Evolutionary conservation across 2,113 vertebrate species (phyloP), one percentile per base, ranked within the genome.

Genomic region (Calyptommatus sinebrachiatus): DNA sequence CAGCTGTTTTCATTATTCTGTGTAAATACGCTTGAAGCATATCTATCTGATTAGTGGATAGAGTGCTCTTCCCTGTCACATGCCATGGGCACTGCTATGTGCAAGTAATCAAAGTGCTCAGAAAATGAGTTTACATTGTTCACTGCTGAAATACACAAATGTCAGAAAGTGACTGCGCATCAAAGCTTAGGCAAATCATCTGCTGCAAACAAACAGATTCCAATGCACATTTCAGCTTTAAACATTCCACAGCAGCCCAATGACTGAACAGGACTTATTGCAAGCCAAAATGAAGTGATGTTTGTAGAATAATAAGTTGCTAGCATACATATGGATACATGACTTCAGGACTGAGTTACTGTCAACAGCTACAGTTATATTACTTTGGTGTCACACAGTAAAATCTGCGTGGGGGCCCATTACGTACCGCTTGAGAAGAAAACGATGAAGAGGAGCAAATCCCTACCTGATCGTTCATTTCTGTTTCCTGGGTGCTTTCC

Each of bases 1-100:
- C 96, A 97, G 96, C 95, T 97, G 96, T 96, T 97, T 95, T 95
- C 94, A 96, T 96, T 95, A 95, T 95, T 95, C 93, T 94, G 94
- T 94, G 93, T 94, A 95, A 94, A 96, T 94, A 95, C 86, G 92
- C 94, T 95, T 94, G 92, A 94, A 96, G 94, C 93, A 94, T 91
- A 94, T 94, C 94, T 93, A 95, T 95, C 95, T 96, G 96, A 97
- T 96, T 96, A 96, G 95, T 94, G 94, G 93, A 91, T 88, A 93
- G 92, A 95, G 88, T 91, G 92, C 92, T 95, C 93, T 93, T 94
- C 93, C 92, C 92, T 94, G 95, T 94, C 94, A 94, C 93, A 94
- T 93, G 94, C 94, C 94, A 95, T 84, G 85, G 92, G 93, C 93
- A 90, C 92, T 84, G 93, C 93, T 91, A 90, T 88, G 93, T 82